Evolutionary conservation across 2,797 vertebrate genomes (phyloP).

Genomic region (Crenuchus spilurus): DNA sequence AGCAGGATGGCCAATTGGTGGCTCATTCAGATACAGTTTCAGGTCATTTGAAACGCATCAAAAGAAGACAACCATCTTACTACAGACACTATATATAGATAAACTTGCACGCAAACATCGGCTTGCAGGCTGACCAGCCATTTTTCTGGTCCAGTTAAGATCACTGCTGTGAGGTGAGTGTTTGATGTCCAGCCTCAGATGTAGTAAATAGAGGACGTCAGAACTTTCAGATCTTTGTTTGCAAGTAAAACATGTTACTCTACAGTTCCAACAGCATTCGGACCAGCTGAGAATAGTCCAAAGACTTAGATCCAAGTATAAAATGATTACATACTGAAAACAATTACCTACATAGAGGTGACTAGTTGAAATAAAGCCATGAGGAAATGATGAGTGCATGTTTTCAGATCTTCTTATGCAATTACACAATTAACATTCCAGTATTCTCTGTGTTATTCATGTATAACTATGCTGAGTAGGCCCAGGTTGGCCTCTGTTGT

Average conservation of each 20-base stretch:
- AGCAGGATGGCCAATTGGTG: constrained; percentile 27
- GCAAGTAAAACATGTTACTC: not conserved
- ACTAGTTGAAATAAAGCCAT: too few species aligned
- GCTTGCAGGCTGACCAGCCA: constrained; percentile 5
- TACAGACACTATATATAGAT: constrained; percentile 49
- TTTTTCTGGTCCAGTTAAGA: constrained; percentile 38
- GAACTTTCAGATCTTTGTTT: constrained; percentile 4
- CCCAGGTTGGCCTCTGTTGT: too few species aligned
- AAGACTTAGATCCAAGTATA: not conserved
- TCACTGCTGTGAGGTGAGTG: constrained; percentile 1
- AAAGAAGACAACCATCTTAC: constrained; percentile 42
- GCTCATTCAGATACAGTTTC: constrained; percentile 44
- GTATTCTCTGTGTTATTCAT: too few species aligned
- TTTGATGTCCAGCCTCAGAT: constrained; percentile 45
- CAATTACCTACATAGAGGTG: too few species aligned
- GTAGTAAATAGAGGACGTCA: constrained; percentile 13
- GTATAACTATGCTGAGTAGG: too few species aligned
- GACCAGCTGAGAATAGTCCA: not conserved
- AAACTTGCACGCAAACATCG: constrained; percentile 20
- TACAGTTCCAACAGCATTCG: not conserved
- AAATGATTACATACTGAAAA: too few species aligned
- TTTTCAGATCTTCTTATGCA: too few species aligned
- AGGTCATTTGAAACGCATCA: constrained; percentile 47
- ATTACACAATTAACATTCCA: too few species aligned
- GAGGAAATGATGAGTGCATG: too few species aligned